Evolutionary conservation across 1,140 invertebrate species (phyloP).

Genomic region (Cryptotermes secundus): DNA sequence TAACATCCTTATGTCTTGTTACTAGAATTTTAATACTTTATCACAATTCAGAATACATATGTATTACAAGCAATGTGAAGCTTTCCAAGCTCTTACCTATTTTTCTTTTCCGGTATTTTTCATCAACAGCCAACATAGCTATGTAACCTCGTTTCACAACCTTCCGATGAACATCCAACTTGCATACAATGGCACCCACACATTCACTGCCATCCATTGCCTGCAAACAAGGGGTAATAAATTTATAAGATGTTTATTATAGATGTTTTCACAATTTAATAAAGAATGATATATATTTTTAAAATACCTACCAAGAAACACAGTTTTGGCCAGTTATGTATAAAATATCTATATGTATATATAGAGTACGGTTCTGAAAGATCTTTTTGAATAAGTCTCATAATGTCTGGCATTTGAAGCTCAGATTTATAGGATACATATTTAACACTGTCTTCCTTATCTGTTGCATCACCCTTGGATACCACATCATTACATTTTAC

Average conservation of each 20-base stretch:
- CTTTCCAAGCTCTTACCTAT: conserved; percentile 69
- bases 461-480: conserved; percentile 17
- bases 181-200: conserved; percentile 97
- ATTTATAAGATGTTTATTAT: background rate
- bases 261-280: background rate
- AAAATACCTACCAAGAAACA: conserved; percentile 84
- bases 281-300: background rate
- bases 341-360: conserved; percentile 99
- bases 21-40: background rate
- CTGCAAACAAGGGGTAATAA: conserved; percentile 43
- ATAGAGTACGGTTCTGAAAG: conserved; percentile 99
- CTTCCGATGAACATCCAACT: conserved; percentile 93
- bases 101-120: conserved; percentile 90
- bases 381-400: conserved; percentile 98
- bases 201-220: conserved; percentile 83
- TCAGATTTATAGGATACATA: conserved; percentile 85
- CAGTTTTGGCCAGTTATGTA: conserved; percentile 99
- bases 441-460: conserved; percentile 45
- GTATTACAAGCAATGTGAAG: conserved; percentile 15
- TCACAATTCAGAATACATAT: background rate
- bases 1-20: too few relatives aligned
- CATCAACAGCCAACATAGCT: conserved; percentile 97
- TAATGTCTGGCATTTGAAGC: conserved; percentile 92
- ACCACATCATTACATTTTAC: conserved; percentile 1
- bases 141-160: conserved; percentile 94